phyloP scores from a whole-genome alignment of 2,113 vertebrate genomes.

The Salvelinus alpinus region DNA sequence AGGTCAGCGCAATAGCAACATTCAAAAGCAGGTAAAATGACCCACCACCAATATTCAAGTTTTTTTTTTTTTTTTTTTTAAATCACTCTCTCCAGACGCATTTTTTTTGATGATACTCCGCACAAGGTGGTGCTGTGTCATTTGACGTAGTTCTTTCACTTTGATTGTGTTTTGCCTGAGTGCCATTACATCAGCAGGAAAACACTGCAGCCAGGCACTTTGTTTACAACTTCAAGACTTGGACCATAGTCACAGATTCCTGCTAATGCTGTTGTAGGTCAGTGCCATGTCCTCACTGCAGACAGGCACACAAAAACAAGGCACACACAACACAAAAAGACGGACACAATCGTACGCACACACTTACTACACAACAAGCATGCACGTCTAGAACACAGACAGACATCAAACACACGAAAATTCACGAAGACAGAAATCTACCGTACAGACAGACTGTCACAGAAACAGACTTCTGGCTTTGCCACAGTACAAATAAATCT shows the following conservation, averaged over 20 bases:
- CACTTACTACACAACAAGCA: not conserved
- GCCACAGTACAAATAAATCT: too few species aligned
- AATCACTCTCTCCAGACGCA: too few species aligned
- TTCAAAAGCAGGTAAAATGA: too few species aligned
- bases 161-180: not conserved
- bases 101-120: too few species aligned
- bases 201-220: not conserved
- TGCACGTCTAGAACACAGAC: not conserved
- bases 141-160: not conserved
- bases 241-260: not conserved
- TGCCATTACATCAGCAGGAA: not conserved
- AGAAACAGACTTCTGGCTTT: not conserved
- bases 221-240: constrained; percentile 21
- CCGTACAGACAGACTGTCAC: not conserved
- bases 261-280: not conserved
- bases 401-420: not conserved
- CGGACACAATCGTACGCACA: not conserved
- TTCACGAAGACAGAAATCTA: not conserved
- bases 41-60: too few species aligned
- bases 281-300: not conserved
- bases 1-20: too few species aligned
- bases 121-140: not conserved
- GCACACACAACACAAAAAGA: not conserved
- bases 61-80: too few species aligned
- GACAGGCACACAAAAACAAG: not conserved